phyloP scores from a whole-genome alignment of 2,888 invertebrate species.

The Diploptera punctata region DNA sequence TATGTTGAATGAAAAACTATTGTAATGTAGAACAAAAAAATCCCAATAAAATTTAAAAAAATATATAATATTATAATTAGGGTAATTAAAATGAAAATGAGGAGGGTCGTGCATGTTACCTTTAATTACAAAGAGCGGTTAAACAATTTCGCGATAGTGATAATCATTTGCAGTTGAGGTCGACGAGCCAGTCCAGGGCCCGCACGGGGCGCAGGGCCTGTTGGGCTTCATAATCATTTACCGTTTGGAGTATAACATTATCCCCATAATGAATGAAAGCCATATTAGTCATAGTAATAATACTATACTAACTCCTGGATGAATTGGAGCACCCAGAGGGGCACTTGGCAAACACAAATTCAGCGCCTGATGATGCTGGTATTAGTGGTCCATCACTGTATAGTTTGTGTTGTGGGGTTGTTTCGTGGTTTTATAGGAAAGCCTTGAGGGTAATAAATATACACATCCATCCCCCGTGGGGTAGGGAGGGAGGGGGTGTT shows the following conservation, averaged over 20 bases:
- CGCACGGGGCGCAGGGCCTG: slow-evolving; percentile 1
- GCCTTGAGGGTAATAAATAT: slow-evolving; percentile 45
- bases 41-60: no score
- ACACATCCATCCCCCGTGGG: slow-evolving; percentile 41
- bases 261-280: slow-evolving; percentile 41
- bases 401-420: slow-evolving; percentile 37
- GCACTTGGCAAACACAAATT: slow-evolving; percentile 40
- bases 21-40: no score
- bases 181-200: neutral
- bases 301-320: slow-evolving; percentile 43
- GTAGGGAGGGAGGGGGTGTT: slow-evolving; percentile 30
- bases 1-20: no score
- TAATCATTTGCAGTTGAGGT: slow-evolving; percentile 20
- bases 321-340: slow-evolving; percentile 43
- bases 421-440: slow-evolving; percentile 44
- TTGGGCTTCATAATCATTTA: slow-evolving; percentile 39
- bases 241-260: slow-evolving; percentile 36
- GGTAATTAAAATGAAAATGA: no score
- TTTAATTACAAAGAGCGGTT: slow-evolving; percentile 14
- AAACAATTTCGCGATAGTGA: slow-evolving; percentile 25
- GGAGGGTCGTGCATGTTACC: no score
- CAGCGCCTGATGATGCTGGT: slow-evolving; percentile 41
- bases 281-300: slow-evolving; percentile 42
- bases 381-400: slow-evolving; percentile 40
- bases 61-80: no score